phyloP scores from a whole-genome alignment of 2,888 invertebrate species.

The Drosophila gaucha region DNA sequence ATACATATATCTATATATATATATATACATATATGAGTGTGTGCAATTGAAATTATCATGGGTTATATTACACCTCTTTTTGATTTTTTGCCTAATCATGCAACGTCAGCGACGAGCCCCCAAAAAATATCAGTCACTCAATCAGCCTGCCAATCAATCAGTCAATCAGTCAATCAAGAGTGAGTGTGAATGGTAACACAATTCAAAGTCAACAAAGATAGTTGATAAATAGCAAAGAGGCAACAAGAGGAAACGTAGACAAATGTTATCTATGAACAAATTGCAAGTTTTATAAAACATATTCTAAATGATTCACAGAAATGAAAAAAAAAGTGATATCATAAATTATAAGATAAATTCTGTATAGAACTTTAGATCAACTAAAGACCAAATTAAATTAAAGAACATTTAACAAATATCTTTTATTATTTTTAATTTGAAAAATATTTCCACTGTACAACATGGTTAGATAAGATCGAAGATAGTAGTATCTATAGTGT shows the following conservation, averaged over 20 bases:
- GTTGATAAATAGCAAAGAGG: too few species aligned
- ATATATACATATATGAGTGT: conserved; percentile 5
- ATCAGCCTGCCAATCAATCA: not conserved
- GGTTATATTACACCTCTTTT: conserved; percentile 15
- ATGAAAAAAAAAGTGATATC: not conserved
- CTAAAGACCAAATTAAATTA: too few species aligned
- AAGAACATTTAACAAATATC: too few species aligned
- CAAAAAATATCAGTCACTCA: conserved; percentile 26
- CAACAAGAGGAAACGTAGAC: conserved; percentile 7
- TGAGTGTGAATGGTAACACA: conserved; percentile 23
- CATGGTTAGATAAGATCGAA: not conserved
- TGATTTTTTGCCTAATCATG: conserved; percentile 29
- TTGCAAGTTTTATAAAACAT: not conserved
- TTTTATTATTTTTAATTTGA: too few species aligned
- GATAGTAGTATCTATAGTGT: not conserved
- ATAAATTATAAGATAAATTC: not conserved
- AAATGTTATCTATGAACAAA: conserved; percentile 23
- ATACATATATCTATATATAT: not conserved
- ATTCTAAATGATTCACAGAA: not conserved
- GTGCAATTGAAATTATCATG: conserved; percentile 43
- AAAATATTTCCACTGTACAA: too few species aligned
- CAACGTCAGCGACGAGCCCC: conserved; percentile 51
- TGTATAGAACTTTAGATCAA: not conserved
- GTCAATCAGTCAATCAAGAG: not conserved
- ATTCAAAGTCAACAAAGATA: conserved; percentile 36